Base-by-base conservation (phyloP, 2,797 vertebrate genomes). In the Myotis vivesi region DNA sequence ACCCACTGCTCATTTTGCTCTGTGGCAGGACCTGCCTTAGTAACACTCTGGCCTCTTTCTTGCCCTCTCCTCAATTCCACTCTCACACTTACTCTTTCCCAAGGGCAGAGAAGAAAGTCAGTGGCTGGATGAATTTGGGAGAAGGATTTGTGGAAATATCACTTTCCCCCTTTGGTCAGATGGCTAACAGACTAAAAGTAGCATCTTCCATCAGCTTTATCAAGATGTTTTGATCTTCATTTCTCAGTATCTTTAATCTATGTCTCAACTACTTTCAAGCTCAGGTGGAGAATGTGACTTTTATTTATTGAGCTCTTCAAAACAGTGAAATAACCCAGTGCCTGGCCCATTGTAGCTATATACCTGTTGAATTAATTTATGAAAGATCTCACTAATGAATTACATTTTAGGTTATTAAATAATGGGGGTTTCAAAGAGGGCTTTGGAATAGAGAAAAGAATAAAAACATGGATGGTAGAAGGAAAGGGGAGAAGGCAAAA, bases 251-350 rank as follows among this genome's bases (percentile, higher is more conserved):
- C 7, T 55, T 88, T 57, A 12, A 20, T 73, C 8, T 51, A 15
- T 38, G 13, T 88, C 20, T 93, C 28, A 76, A 16, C n/a, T 89
- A 30, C 4, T 64, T 95, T 96, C 53, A 38, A 91, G 17, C 3
- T 93, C 62, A 89, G 19, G 8, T 7, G 87, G 19, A 82, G 15
- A 86, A 72, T 41, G 6, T n/a, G 0, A 87, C 84, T 57, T 86
- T 73, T 79, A 71, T 91, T 75, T 51, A 72, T 28, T 38, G 11
- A 3, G 1, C 0, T 3, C 6, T 89, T 62, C 2, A 51, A 92
- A 87, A 68, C 6, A 49, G 3, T 6, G 33, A 68, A 64, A 76
- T 49, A 95, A 73, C 4, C 3, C 28, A 79, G 16, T 20, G 41
- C 4, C 25, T 69, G 23, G 13, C 1, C 1, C 12, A 11, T 3